phyloP scores from a whole-genome alignment of 1,140 invertebrate species.

The Habropoda laboriosa region DNA sequence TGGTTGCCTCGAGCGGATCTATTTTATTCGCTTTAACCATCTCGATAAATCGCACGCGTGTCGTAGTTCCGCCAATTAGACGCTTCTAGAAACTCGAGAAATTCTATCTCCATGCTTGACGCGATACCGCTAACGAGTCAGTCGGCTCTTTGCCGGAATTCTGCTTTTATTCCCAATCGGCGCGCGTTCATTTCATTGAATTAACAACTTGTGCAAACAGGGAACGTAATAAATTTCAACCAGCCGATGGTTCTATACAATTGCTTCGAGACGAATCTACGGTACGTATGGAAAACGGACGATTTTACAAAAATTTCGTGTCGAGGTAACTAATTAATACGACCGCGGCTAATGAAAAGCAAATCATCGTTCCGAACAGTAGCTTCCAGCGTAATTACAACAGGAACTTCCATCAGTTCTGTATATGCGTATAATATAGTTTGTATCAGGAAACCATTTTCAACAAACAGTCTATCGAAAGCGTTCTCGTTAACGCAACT shows the following conservation, averaged over 20 bases:
- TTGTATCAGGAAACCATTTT: background rate
- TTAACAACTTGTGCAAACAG: too few relatives aligned
- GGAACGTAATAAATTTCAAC: background rate
- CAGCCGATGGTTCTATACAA: too few relatives aligned
- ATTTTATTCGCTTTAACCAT: background rate
- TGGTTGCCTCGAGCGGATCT: background rate
- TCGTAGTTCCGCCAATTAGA: constrained; percentile 39
- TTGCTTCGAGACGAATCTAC: background rate
- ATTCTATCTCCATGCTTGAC: constrained; percentile 17
- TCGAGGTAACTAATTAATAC: background rate
- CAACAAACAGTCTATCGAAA: background rate
- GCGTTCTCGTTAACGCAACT: background rate
- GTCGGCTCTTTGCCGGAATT: background rate
- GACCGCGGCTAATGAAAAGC: background rate
- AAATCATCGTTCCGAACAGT: constrained; percentile 1
- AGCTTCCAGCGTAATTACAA: background rate
- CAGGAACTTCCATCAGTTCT: constrained; percentile 3
- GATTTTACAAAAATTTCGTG: background rate
- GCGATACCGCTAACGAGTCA: constrained; percentile 19
- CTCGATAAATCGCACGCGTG: constrained; percentile 1
- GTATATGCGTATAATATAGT: too few relatives aligned
- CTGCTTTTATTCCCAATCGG: background rate
- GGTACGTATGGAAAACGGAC: too few relatives aligned
- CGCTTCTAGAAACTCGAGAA: constrained; percentile 37
- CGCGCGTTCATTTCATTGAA: background rate